phyloP scores from a whole-genome alignment of 2,888 invertebrate genomes.

The Macrophya annulata region DNA sequence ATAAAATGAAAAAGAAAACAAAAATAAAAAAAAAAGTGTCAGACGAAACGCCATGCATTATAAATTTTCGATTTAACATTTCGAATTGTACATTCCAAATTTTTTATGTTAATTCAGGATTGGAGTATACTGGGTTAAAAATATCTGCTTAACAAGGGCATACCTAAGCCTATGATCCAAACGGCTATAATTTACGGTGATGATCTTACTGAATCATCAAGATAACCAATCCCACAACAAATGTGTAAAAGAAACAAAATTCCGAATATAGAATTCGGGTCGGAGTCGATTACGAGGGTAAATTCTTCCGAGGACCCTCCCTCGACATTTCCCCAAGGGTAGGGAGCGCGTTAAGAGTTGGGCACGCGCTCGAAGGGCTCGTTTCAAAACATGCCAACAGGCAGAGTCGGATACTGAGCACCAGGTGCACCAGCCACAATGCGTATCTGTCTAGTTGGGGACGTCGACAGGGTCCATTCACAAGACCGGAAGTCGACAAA shows the following conservation, averaged over 20 bases:
- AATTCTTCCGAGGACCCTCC: constrained; percentile 37
- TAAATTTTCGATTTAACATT: constrained; percentile 7
- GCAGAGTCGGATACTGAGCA: constrained; percentile 73
- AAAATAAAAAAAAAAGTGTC: background rate
- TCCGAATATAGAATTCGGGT: constrained; percentile 17
- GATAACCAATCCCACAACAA: background rate
- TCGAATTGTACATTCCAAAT: background rate
- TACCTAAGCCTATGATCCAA: background rate
- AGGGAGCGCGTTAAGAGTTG: constrained; percentile 30
- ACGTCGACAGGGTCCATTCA: constrained; percentile 61
- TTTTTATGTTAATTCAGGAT: background rate
- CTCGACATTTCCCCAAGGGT: constrained; percentile 33
- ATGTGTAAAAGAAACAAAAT: constrained; percentile 16
- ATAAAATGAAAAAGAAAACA: too few species aligned
- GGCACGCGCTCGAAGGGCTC: constrained; percentile 45
- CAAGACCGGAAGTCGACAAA: constrained; percentile 75
- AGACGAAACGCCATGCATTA: background rate
- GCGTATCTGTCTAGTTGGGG: constrained; percentile 71
- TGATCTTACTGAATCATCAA: constrained; percentile 13
- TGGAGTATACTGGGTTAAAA: background rate
- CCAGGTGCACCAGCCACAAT: constrained; percentile 77
- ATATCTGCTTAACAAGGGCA: background rate
- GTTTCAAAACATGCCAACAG: constrained; percentile 52
- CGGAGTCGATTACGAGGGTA: constrained; percentile 47
- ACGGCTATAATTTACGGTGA: background rate